phyloP scores from a whole-genome alignment of 1,140 invertebrate genomes.

The Drosophila baimaii region DNA sequence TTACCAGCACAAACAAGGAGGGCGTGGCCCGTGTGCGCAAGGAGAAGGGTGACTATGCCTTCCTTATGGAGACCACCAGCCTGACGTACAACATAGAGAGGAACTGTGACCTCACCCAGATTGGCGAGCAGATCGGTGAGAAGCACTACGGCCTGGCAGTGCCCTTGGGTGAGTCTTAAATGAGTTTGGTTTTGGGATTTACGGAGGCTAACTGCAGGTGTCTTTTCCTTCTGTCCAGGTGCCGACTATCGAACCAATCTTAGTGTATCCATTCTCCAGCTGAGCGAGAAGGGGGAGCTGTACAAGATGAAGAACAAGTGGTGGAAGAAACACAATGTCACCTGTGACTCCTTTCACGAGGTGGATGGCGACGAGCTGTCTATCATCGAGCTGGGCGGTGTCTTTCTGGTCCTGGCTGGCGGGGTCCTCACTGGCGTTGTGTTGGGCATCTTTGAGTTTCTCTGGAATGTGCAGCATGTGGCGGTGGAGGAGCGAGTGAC shows the following conservation, averaged over 20 bases:
- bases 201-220: neutral
- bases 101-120: conserved; percentile 91
- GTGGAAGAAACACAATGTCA: conserved; percentile 89
- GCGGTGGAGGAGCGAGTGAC: conserved; percentile 90
- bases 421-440: conserved; percentile 88
- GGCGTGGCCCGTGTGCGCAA: conserved; percentile 92
- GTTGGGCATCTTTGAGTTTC: conserved; percentile 91
- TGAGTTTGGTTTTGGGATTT: too few relatives aligned
- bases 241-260: conserved; percentile 88
- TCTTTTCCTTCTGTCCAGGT: conserved; percentile 22
- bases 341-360: conserved; percentile 58
- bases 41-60: conserved; percentile 89
- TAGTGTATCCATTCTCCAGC: conserved; percentile 90
- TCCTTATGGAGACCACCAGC: conserved; percentile 93
- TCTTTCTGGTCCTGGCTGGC: conserved; percentile 88
- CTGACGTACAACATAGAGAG: conserved; percentile 91
- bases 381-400: conserved; percentile 89
- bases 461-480: conserved; percentile 93
- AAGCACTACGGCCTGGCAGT: conserved; percentile 94
- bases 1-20: conserved; percentile 91
- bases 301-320: conserved; percentile 92
- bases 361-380: conserved; percentile 85
- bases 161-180: conserved; percentile 88
- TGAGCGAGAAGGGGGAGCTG: conserved; percentile 92
- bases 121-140: conserved; percentile 91